Evolutionary conservation across 2,113 vertebrate species (phyloP).

Genomic region (Nesoenas mayeri): DNA sequence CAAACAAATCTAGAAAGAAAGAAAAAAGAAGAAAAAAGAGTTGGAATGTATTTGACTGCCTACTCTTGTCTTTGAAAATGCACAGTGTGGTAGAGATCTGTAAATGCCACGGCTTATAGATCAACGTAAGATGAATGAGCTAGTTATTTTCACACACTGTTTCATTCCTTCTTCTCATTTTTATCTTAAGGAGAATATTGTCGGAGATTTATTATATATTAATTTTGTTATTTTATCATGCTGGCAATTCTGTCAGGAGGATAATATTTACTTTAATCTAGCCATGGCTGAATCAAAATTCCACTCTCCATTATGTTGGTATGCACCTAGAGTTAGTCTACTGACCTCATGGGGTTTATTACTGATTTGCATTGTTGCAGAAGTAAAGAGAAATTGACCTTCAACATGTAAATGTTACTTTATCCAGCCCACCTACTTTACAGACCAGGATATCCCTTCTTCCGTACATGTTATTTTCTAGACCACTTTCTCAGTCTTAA

Average conservation of each 20-base stretch:
- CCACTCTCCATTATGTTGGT: neutral
- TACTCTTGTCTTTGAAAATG: neutral
- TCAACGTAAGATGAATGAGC: conserved; percentile 32
- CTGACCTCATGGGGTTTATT: neutral
- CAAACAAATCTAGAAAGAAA: neutral
- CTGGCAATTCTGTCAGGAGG: neutral
- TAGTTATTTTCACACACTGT: conserved; percentile 19
- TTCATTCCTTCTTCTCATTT: conserved; percentile 8
- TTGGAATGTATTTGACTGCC: neutral
- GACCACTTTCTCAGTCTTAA: neutral
- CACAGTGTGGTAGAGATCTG: neutral
- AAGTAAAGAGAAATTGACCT: neutral
- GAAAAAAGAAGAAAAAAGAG: neutral
- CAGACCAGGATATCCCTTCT: neutral
- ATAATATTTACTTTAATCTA: neutral
- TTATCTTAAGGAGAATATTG: conserved; percentile 7
- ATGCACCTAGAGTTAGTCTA: neutral
- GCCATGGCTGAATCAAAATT: neutral
- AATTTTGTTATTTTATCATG: conserved; percentile 1
- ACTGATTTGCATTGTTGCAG: neutral
- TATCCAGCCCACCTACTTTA: neutral
- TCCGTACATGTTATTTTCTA: neutral
- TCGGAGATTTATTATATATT: conserved; percentile 6
- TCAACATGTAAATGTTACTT: neutral
- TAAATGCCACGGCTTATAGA: conserved; percentile 26